These are phyloP conservation scores for Ennomos fuscantarius DNA, from an alignment of 2,888 invertebrate genomes.

Conservation along the genomic window DNA sequence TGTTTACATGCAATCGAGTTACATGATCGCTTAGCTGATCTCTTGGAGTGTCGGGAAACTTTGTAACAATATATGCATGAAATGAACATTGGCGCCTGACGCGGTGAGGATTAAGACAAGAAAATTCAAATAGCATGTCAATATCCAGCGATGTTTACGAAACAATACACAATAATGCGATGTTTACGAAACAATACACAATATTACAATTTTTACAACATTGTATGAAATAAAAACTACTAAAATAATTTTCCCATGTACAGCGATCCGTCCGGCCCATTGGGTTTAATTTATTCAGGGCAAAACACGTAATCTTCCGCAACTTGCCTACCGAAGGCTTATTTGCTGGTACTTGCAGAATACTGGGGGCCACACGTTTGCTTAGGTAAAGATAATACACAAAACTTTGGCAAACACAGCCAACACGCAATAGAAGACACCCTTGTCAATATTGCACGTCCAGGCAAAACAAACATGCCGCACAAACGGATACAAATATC, in stretches of 20 bases:
- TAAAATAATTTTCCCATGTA: no score
- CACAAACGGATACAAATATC: slow-evolving; percentile 28
- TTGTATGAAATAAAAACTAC: no score
- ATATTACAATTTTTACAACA: neutral
- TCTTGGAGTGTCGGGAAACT: no score
- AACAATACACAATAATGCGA: neutral
- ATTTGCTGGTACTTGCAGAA: slow-evolving; percentile 14
- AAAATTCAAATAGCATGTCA: no score
- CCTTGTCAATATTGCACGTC: slow-evolving; percentile 35
- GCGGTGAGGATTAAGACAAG: no score
- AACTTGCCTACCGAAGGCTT: slow-evolving; percentile 16
- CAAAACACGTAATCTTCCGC: neutral
- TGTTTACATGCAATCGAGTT: no score
- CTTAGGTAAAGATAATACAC: slow-evolving; percentile 14
- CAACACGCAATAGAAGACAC: slow-evolving; percentile 15
- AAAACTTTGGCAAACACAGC: slow-evolving; percentile 10
- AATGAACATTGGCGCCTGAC: no score
- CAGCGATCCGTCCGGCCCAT: neutral
- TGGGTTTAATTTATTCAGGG: neutral
- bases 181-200: neutral
- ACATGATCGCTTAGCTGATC: no score
- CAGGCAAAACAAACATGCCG: slow-evolving; percentile 11
- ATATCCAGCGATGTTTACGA: neutral
- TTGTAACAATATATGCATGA: no score
- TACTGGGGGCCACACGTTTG: neutral